Evolutionary conservation across 2,888 invertebrate species (phyloP).

Genomic region (Pristionchus maxplancki): DNA sequence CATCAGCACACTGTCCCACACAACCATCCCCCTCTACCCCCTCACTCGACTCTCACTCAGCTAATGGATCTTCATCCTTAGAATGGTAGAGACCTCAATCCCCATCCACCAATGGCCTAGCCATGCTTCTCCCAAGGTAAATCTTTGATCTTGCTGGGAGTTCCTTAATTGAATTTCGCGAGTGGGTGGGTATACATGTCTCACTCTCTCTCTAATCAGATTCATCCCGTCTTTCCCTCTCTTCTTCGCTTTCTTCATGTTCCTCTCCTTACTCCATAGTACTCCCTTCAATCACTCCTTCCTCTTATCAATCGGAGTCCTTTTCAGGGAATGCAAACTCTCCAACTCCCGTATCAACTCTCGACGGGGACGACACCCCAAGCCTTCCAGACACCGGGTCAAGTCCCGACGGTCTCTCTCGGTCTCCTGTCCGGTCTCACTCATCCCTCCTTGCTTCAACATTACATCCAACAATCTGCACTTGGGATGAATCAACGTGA

Average conservation of each 20-base stretch:
- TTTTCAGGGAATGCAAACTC: constrained; percentile 52
- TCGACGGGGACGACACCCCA: constrained; percentile 47
- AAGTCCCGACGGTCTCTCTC: constrained; percentile 46
- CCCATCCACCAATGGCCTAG: not conserved
- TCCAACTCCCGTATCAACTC: constrained; percentile 51
- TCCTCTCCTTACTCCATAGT: constrained; percentile 11
- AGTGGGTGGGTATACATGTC: not conserved
- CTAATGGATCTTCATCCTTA: constrained; percentile 40
- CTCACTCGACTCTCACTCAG: constrained; percentile 15
- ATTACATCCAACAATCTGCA: constrained; percentile 13
- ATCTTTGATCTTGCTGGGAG: not conserved
- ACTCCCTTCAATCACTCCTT: constrained; percentile 17
- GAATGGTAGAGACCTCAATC: constrained; percentile 43
- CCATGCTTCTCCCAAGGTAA: constrained; percentile 40
- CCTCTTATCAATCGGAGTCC: constrained; percentile 12
- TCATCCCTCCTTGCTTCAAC: not conserved
- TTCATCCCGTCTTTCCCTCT: not conserved
- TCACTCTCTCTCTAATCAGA: constrained; percentile 42
- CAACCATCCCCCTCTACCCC: not conserved
- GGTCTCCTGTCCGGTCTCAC: not conserved
- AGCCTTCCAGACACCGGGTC: constrained; percentile 53
- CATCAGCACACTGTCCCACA: constrained; percentile 12
- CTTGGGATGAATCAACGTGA: constrained; percentile 28
- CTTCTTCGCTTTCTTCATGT: constrained; percentile 27
- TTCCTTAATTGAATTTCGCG: not conserved